A percentile compares a stretch with the other conserved stretches of the same genome.
Conservation (phyloP, 2,888 invertebrate genomes). For the Cremastinae sp. region DNA sequence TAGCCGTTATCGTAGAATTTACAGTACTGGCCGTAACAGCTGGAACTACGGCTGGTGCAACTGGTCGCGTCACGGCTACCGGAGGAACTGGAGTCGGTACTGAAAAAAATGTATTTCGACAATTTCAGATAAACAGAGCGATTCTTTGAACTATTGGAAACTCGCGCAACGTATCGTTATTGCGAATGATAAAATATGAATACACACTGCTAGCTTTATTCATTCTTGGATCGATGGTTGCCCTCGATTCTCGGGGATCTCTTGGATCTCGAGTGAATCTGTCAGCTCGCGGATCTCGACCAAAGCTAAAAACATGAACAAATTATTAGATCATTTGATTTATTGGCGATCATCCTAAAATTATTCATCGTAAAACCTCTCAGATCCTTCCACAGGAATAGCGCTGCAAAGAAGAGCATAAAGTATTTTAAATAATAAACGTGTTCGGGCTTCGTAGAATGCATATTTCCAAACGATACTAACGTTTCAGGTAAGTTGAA, state of each 20-base stretch:
- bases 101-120: slow-evolving; percentile 41
- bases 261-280: slow-evolving; percentile 77
- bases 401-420: slow-evolving; percentile 71
- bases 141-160: background rate
- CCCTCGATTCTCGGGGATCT: slow-evolving; percentile 82
- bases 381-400: slow-evolving; percentile 78
- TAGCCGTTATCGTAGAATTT: slow-evolving; percentile 62
- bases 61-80: slow-evolving; percentile 74
- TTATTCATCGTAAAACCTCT: slow-evolving; percentile 73
- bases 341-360: slow-evolving; percentile 50
- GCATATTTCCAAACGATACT: slow-evolving; percentile 59
- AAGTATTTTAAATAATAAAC: slow-evolving; percentile 56
- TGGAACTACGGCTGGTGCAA: slow-evolving; percentile 72
- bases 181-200: slow-evolving; percentile 13
- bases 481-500: slow-evolving; percentile 79
- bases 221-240: slow-evolving; percentile 86
- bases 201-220: slow-evolving; percentile 81
- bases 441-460: too few species aligned
- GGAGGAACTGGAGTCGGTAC: slow-evolving; percentile 70
- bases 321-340: slow-evolving; percentile 41
- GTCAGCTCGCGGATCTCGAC: slow-evolving; percentile 76
- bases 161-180: background rate
- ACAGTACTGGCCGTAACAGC: slow-evolving; percentile 67
- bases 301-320: slow-evolving; percentile 67
- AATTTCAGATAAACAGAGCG: background rate